Evolutionary conservation across 2,113 vertebrate species (phyloP).

Genomic region (Motacilla tschutschensis): DNA sequence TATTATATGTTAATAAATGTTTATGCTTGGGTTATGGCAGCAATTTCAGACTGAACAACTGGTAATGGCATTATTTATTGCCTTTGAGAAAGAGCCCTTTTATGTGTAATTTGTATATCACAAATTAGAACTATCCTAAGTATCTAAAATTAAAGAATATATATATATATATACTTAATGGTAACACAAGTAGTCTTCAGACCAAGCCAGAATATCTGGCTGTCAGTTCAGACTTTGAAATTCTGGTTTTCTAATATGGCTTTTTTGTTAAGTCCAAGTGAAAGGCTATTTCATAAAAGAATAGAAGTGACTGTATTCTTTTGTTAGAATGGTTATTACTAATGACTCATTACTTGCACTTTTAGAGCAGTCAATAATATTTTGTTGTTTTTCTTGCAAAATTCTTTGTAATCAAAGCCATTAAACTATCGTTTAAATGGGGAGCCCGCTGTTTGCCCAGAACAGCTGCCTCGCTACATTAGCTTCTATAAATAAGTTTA

Average conservation of each 20-base stretch:
- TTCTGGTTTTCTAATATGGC: neutral
- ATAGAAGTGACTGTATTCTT: neutral
- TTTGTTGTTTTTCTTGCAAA: neutral
- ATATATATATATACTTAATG: neutral
- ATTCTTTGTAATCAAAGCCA: neutral
- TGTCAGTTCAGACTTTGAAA: neutral
- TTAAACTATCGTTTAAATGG: neutral
- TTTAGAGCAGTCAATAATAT: neutral
- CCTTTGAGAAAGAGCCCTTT: neutral
- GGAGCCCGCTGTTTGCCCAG: neutral
- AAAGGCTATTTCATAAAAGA: neutral
- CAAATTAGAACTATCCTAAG: neutral
- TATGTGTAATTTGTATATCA: neutral
- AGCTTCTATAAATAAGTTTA: constrained; percentile 31
- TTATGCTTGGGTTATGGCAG: neutral
- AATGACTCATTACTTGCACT: neutral
- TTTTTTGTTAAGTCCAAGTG: neutral
- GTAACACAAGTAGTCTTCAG: neutral
- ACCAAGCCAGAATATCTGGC: neutral
- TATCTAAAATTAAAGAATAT: neutral
- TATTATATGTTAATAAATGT: neutral
- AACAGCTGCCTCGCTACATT: neutral
- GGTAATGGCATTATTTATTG: neutral
- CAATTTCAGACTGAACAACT: neutral
- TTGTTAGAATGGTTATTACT: neutral